Conservation (phyloP, 2,888 invertebrate genomes). For the Ommatoiulus sabulosus region DNA sequence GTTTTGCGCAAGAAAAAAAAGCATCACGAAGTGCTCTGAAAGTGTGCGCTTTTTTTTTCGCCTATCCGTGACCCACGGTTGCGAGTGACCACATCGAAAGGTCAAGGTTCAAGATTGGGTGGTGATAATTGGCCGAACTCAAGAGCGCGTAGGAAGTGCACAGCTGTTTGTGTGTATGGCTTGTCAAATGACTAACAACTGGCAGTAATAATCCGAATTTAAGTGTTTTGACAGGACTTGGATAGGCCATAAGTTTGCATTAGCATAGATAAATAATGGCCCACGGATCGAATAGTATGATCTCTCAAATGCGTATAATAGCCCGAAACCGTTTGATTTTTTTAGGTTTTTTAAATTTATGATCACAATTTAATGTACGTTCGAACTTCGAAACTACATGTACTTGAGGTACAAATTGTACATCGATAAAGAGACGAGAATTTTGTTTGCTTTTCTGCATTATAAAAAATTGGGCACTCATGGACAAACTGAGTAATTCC, state of each 20-base stretch:
- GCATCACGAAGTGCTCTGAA: background rate
- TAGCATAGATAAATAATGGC: background rate
- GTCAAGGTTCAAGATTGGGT: constrained; percentile 15
- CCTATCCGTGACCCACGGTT: background rate
- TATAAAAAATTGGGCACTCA: no score
- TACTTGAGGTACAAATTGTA: no score
- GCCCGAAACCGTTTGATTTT: no score
- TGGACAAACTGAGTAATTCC: no score
- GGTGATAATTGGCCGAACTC: background rate
- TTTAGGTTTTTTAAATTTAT: no score
- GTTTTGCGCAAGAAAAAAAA: background rate
- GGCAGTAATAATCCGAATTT: background rate
- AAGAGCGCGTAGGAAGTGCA: background rate
- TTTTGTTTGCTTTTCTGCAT: no score
- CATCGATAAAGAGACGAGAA: no score
- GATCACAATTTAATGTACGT: no score
- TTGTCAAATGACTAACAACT: background rate
- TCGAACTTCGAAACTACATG: no score
- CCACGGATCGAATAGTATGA: background rate
- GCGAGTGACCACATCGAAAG: background rate
- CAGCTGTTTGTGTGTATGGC: background rate
- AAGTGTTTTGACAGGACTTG: background rate
- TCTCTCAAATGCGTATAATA: background rate
- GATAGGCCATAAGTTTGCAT: background rate
- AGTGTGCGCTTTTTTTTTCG: background rate